Percentiles rank a stretch among this genome's conserved stretches.
These are phyloP conservation scores for Panurus biarmicus DNA, from an alignment of 2,113 vertebrate genomes.

Conservation along the genomic window DNA sequence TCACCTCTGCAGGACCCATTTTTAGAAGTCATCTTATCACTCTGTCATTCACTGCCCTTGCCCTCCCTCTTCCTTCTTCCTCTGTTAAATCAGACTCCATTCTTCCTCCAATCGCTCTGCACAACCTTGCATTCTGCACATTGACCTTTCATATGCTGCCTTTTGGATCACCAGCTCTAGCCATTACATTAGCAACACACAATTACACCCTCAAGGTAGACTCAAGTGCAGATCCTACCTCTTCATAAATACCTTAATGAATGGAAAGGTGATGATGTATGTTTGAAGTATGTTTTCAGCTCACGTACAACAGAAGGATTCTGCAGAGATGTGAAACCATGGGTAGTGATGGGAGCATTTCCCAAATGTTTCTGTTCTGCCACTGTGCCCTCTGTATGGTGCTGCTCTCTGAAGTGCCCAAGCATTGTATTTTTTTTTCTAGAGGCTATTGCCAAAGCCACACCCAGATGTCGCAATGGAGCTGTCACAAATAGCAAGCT, in stretches of 20 bases:
- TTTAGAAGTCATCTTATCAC: background rate
- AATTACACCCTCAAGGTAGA: conserved; percentile 79
- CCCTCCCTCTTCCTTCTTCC: conserved; percentile 6
- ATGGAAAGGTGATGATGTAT: conserved; percentile 61
- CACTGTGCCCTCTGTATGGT: background rate
- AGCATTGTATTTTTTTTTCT: background rate
- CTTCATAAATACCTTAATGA: conserved; percentile 70
- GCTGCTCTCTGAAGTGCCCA: background rate
- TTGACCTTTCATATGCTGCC: conserved; percentile 66
- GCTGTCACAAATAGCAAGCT: background rate
- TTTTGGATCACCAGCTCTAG: conserved; percentile 70
- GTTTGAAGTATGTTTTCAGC: conserved; percentile 41
- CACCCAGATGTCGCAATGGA: background rate
- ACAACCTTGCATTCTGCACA: conserved; percentile 62
- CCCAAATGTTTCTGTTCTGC: conserved; percentile 45
- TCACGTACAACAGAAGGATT: conserved; percentile 7
- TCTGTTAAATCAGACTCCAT: conserved; percentile 32
- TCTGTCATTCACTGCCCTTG: background rate
- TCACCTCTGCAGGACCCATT: background rate
- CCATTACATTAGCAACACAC: conserved; percentile 82
- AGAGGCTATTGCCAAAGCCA: background rate
- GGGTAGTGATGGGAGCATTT: conserved; percentile 27
- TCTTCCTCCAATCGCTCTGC: conserved; percentile 24
- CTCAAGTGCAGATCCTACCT: conserved; percentile 71
- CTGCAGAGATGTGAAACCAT: background rate